phyloP scores from a whole-genome alignment of 1,140 invertebrate genomes.

The Radopholus similis region DNA sequence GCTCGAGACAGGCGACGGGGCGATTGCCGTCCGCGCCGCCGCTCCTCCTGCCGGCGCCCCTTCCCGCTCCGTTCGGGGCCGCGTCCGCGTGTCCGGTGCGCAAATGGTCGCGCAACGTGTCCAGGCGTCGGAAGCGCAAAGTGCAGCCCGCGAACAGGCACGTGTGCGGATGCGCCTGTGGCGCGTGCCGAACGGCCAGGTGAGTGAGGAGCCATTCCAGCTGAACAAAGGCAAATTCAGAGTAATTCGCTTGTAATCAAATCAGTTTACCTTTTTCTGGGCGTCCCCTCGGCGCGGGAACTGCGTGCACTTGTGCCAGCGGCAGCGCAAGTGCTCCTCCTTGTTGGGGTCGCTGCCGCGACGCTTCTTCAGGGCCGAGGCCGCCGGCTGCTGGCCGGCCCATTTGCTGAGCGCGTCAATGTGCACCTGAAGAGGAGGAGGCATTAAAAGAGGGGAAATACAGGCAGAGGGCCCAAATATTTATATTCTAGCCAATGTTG shows the following conservation, averaged over 20 bases:
- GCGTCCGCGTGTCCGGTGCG: constrained; percentile 1
- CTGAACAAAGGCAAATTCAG: not conserved
- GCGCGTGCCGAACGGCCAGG: not conserved
- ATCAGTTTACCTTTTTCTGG: constrained; percentile 9
- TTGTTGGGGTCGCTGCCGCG: not conserved
- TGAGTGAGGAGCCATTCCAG: constrained; percentile 9
- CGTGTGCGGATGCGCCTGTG: constrained; percentile 3
- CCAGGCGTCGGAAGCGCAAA: not conserved
- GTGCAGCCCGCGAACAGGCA: constrained; percentile 8
- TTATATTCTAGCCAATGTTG: not conserved
- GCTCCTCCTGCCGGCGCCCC: not conserved
- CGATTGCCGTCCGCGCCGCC: not conserved
- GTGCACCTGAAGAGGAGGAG: constrained; percentile 5
- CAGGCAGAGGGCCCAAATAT: too few species aligned
- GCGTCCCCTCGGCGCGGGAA: constrained; percentile 5
- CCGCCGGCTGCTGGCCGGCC: not conserved
- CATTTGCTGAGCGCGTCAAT: constrained; percentile 1
- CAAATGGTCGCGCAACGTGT: constrained; percentile 5
- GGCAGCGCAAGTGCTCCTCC: not conserved
- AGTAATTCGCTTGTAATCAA: not conserved
- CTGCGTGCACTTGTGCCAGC: constrained; percentile 6
- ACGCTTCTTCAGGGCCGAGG: not conserved
- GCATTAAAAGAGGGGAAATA: too few species aligned
- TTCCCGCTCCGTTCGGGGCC: not conserved
- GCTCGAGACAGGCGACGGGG: not conserved